Evolutionary conservation across 2,113 vertebrate genomes (phyloP).

Genomic region (Eleginops maclovinus): DNA sequence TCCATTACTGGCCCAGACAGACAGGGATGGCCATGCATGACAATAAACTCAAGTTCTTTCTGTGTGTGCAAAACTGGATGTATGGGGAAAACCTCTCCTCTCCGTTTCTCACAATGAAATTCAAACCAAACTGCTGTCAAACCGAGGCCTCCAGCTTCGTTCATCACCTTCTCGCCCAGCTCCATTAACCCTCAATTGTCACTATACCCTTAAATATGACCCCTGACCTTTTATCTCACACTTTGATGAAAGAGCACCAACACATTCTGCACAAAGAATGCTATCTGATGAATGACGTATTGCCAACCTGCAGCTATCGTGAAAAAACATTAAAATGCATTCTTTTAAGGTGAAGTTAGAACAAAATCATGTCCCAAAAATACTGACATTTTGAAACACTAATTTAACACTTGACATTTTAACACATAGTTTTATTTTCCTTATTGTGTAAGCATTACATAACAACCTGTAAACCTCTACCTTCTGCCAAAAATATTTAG

Average conservation of each 20-base stretch:
- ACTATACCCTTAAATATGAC: conserved; percentile 48
- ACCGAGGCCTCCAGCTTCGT: conserved; percentile 6
- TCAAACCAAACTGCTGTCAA: conserved; percentile 16
- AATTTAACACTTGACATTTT: neutral
- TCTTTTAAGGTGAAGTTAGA: neutral
- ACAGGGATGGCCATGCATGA: conserved; percentile 57
- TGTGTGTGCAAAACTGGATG: neutral
- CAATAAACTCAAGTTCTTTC: conserved; percentile 46
- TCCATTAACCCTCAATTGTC: conserved; percentile 55
- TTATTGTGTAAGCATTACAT: neutral
- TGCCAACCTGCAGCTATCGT: neutral
- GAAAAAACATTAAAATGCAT: neutral
- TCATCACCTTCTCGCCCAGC: conserved; percentile 49
- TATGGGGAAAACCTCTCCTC: neutral
- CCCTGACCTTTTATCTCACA: conserved; percentile 42
- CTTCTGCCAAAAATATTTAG: neutral
- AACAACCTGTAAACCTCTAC: neutral
- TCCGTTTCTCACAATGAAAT: conserved; percentile 29
- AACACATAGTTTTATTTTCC: neutral
- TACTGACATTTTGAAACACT: neutral
- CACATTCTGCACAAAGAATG: neutral
- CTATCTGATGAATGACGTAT: neutral
- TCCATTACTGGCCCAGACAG: conserved; percentile 53
- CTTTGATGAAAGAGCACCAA: conserved; percentile 3
- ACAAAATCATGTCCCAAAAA: neutral